Evolutionary conservation across 2,797 vertebrate genomes (phyloP).

Genomic region (Margarornis squamiger): DNA sequence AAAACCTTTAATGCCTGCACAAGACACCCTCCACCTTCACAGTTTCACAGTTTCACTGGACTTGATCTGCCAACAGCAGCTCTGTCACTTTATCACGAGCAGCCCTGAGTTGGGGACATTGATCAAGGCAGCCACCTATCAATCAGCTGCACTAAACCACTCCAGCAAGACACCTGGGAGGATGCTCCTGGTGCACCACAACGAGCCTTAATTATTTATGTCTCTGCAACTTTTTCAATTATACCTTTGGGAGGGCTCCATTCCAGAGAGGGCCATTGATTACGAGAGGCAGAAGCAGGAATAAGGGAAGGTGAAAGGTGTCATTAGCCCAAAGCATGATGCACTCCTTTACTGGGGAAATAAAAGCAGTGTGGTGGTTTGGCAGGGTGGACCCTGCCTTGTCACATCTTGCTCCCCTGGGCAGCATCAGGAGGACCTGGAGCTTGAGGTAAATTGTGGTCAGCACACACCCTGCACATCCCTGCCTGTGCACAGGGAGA

Average conservation of each 20-base stretch:
- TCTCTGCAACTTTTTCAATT: conserved; percentile 4
- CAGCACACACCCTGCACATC: background rate
- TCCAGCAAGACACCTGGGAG: background rate
- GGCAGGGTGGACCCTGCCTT: background rate
- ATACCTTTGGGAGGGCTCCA: background rate
- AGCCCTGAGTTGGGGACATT: background rate
- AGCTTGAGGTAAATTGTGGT: background rate
- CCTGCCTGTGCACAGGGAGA: fast-evolving
- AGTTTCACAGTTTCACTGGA: background rate
- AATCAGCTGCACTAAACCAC: conserved; percentile 30
- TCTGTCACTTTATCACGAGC: background rate
- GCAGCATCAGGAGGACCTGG: background rate
- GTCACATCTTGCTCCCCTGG: background rate
- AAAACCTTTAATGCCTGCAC: fast-evolving
- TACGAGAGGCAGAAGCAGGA: background rate
- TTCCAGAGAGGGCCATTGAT: background rate
- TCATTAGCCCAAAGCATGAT: background rate
- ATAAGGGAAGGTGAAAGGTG: background rate
- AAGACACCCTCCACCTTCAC: background rate
- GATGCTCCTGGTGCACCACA: background rate
- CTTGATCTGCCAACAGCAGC: background rate
- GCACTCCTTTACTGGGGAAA: background rate
- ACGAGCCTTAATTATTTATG: conserved; percentile 36
- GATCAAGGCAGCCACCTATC: background rate
- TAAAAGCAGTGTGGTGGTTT: background rate